Base-by-base conservation (phyloP, 2,113 vertebrate species). In the Bucco capensis region DNA sequence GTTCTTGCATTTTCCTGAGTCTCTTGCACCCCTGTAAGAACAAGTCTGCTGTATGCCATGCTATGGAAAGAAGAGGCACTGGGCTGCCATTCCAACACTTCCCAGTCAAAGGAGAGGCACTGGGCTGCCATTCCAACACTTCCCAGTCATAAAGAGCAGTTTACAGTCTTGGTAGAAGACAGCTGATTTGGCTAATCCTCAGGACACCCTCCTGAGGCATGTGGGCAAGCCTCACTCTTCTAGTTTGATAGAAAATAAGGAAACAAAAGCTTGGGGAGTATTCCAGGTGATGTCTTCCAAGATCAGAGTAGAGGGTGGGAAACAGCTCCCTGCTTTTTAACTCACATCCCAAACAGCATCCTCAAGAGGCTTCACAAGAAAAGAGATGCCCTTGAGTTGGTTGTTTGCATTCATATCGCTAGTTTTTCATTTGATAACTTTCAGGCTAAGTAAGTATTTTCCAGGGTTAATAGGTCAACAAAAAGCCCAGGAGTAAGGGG, bases 401-500 rank as follows among this genome's bases (percentile, higher is more conserved):
- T n/a, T n/a, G n/a, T n/a, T 92, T 86, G 54, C 3, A 0, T 62
- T 94, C 42, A 40, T 14, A 54, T 33, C 42, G 30, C 31, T 76
- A 42, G 23, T n/a, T 62, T 79, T 79, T 47, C 30, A 46, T 51
- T 79, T 71, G 46, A 42, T 47, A 76, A 51, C 79, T 76, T 85
- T 93, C 67, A 73, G 66, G 61, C 19, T 40, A 78, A 88, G n/a
- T 15, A 93, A 83, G 31, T 56, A 75, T 76, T 96, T 94, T 88
- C 84, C 86, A 85, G 70, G 37, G 14, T 44, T 88, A 81, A 30
- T 74, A 91, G 75, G 89, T 94, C 92, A 95, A 89, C 42, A 94
- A 87, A 95, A 94, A 93, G 71, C 28, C 89, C 90, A 95, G 93
- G 93, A 95, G 86, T 51, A 35, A 92, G 35, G 64, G 96, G 88